Conservation (phyloP, 2,797 vertebrate genomes). For the Merluccius polli region DNA sequence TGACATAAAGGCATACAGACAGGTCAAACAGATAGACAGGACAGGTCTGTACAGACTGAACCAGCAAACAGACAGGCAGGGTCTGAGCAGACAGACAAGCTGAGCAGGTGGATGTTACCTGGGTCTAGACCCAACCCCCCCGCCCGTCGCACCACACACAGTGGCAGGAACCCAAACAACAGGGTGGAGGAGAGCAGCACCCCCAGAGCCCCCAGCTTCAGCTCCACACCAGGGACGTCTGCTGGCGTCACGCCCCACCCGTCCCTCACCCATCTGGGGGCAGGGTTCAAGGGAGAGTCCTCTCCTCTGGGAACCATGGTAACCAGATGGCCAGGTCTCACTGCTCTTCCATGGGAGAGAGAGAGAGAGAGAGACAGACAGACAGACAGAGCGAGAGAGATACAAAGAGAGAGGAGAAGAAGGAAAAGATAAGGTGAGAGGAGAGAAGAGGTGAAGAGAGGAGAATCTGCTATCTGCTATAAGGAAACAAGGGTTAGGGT, state of each 20-base stretch:
- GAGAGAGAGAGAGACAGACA: too few relatives aligned
- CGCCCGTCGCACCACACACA: neutral
- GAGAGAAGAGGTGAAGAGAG: neutral
- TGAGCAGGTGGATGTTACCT: neutral
- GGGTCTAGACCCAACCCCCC: neutral
- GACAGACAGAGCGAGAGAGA: too few relatives aligned
- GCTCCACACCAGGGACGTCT: neutral
- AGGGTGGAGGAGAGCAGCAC: constrained; percentile 1
- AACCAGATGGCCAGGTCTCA: neutral
- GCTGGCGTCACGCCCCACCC: neutral
- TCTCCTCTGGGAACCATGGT: neutral
- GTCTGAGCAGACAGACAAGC: neutral
- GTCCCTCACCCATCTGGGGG: neutral
- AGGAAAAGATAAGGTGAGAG: neutral
- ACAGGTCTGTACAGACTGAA: too few relatives aligned
- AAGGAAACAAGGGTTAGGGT: neutral
- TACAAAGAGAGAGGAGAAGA: neutral
- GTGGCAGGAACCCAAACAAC: neutral
- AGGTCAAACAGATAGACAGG: too few relatives aligned
- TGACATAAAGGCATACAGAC: neutral
- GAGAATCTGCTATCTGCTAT: neutral
- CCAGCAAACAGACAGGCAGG: too few relatives aligned
- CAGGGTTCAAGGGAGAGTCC: neutral
- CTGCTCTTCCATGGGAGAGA: too few relatives aligned
- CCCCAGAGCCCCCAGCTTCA: neutral